Evolutionary conservation across 2,113 vertebrate species (phyloP).

Genomic region (Daboia siamensis): DNA sequence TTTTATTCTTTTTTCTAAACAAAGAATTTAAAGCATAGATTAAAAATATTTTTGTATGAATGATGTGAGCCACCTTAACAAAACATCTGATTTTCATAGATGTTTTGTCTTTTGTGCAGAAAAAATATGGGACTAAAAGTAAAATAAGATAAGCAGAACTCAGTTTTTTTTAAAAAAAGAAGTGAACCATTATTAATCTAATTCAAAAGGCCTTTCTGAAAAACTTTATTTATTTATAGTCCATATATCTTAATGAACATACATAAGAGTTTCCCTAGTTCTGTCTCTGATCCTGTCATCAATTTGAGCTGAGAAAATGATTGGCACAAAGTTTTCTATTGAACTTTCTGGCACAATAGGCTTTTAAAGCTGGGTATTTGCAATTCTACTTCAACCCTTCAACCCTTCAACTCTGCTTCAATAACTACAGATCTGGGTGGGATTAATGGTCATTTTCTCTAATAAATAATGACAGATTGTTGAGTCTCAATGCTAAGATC

Average conservation of each 20-base stretch:
- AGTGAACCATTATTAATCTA: not conserved
- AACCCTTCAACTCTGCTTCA: too few species aligned
- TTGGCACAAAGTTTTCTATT: not conserved
- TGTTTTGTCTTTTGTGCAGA: not conserved
- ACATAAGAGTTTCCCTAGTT: not conserved
- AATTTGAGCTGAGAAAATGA: not conserved
- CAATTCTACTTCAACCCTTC: not conserved
- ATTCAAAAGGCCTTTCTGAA: not conserved
- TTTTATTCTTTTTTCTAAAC: not conserved
- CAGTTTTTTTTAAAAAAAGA: not conserved
- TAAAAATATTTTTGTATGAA: not conserved
- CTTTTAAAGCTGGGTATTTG: not conserved
- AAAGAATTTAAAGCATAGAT: not conserved
- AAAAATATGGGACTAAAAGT: not conserved
- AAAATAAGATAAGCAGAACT: not conserved
- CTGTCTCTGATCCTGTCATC: not conserved
- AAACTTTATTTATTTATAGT: not conserved
- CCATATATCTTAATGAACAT: not conserved
- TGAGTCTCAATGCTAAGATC: not conserved
- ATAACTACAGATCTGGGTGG: not conserved
- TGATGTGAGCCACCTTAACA: not conserved
- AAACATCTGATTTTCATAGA: not conserved
- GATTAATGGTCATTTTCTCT: not conserved
- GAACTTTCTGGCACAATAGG: not conserved
- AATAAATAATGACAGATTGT: not conserved